phyloP scores from a whole-genome alignment of 2,797 vertebrate genomes.

The Sebastes variabilis region DNA sequence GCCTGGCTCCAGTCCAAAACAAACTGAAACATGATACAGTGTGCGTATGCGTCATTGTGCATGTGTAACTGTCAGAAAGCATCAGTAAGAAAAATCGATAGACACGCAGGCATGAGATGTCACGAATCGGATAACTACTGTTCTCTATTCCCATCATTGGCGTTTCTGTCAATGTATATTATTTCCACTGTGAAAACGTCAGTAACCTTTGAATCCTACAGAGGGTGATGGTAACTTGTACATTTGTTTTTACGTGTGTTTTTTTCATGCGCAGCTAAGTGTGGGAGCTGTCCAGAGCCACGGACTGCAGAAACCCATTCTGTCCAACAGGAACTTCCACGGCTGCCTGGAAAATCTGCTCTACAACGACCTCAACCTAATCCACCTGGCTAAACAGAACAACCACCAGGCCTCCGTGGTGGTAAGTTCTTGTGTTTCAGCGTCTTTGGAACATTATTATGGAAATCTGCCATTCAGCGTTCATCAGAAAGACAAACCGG shows the following conservation, averaged over 20 bases:
- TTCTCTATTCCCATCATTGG: too few relatives aligned
- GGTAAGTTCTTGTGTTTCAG: constrained; percentile 80
- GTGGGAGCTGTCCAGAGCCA: constrained; percentile 89
- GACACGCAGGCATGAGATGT: too few relatives aligned
- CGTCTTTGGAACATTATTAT: background rate
- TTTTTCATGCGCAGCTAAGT: constrained; percentile 87
- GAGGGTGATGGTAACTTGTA: background rate
- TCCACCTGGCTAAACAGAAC: constrained; percentile 90
- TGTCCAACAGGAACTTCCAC: constrained; percentile 92
- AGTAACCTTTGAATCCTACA: background rate
- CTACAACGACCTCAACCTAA: constrained; percentile 92
- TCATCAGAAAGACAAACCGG: background rate
- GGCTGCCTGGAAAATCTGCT: constrained; percentile 97
- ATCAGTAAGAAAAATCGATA: too few relatives aligned
- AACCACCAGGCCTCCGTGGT: constrained; percentile 92
- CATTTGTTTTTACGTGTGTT: background rate
- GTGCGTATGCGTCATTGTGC: too few relatives aligned
- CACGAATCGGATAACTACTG: too few relatives aligned
- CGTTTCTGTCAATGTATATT: too few relatives aligned
- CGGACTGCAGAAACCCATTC: constrained; percentile 90
- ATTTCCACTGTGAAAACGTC: background rate
- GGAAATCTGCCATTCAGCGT: background rate
- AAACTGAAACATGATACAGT: too few relatives aligned
- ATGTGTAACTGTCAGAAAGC: too few relatives aligned
- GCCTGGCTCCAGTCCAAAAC: too few relatives aligned